Evolutionary conservation across 2,888 invertebrate species (phyloP).

Genomic region (Zygogramma bicolorata): DNA sequence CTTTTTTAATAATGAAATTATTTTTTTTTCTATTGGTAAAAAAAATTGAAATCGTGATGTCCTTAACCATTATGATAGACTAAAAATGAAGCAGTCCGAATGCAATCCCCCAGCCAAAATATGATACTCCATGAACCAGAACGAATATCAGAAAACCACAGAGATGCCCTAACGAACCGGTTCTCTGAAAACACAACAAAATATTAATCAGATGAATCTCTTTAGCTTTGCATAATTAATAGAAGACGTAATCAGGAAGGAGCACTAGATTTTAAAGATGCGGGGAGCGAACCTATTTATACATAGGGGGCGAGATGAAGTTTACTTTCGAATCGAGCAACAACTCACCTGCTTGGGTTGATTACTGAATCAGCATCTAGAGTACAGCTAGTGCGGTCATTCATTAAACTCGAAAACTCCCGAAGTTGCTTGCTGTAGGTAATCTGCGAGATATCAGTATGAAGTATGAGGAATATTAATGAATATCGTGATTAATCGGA

Average conservation of each 20-base stretch:
- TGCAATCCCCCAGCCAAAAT: too few relatives aligned
- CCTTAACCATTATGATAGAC: too few relatives aligned
- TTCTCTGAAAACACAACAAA: neutral
- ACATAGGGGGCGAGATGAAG: slow-evolving; percentile 4
- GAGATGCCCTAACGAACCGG: neutral
- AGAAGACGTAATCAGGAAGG: slow-evolving; percentile 17
- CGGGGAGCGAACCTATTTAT: slow-evolving; percentile 14
- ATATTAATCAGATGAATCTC: slow-evolving; percentile 21
- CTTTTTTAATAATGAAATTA: too few relatives aligned
- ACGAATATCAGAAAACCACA: neutral
- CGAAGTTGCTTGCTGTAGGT: slow-evolving; percentile 41
- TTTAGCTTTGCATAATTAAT: slow-evolving; percentile 48
- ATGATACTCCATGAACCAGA: too few relatives aligned
- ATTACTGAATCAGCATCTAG: slow-evolving; percentile 66
- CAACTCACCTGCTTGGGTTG: slow-evolving; percentile 61
- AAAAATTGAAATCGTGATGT: too few relatives aligned
- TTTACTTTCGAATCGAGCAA: slow-evolving; percentile 39
- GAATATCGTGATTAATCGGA: neutral
- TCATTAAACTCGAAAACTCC: slow-evolving; percentile 66
- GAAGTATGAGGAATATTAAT: neutral
- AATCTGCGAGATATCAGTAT: neutral
- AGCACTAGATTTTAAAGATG: slow-evolving; percentile 44
- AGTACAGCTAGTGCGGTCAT: slow-evolving; percentile 63
- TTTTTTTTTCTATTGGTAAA: too few relatives aligned
- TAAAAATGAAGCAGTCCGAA: too few relatives aligned